Conservation (phyloP, 2,888 invertebrate genomes). For the Erebia aethiops region DNA sequence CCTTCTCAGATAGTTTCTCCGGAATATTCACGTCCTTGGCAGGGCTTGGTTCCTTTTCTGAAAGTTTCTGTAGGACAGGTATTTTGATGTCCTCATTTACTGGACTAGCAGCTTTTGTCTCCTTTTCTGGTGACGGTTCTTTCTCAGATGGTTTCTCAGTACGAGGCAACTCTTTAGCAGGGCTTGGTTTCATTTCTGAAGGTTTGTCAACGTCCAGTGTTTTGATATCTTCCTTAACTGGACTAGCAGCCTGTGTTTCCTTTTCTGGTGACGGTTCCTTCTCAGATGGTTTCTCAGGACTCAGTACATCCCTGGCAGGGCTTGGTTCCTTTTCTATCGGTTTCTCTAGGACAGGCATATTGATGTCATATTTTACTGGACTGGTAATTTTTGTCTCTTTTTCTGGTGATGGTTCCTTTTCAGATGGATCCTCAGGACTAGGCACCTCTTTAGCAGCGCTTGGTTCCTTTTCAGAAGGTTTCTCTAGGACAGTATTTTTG, state of each 20-base stretch:
- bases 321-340: conserved; percentile 25
- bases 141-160: background rate
- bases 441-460: too few species aligned
- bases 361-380: too few species aligned
- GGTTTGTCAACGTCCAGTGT: background rate
- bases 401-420: too few species aligned
- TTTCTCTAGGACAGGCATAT: too few species aligned
- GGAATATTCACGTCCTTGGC: too few species aligned
- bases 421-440: too few species aligned
- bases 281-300: conserved; percentile 7
- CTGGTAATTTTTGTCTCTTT: too few species aligned
- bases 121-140: conserved; percentile 11
- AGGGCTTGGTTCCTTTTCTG: too few species aligned
- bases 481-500: background rate
- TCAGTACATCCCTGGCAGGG: background rate
- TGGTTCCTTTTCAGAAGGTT: conserved; percentile 30
- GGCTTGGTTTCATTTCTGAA: conserved; percentile 24
- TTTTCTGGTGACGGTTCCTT: conserved; percentile 22
- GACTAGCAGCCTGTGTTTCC: background rate
- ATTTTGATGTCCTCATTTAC: background rate
- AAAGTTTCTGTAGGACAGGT: background rate
- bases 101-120: background rate
- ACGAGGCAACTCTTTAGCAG: background rate
- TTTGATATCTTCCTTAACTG: background rate
- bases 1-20: too few species aligned